Evolutionary conservation across 2,797 vertebrate genomes (phyloP).

Genomic region (Prionace glauca): DNA sequence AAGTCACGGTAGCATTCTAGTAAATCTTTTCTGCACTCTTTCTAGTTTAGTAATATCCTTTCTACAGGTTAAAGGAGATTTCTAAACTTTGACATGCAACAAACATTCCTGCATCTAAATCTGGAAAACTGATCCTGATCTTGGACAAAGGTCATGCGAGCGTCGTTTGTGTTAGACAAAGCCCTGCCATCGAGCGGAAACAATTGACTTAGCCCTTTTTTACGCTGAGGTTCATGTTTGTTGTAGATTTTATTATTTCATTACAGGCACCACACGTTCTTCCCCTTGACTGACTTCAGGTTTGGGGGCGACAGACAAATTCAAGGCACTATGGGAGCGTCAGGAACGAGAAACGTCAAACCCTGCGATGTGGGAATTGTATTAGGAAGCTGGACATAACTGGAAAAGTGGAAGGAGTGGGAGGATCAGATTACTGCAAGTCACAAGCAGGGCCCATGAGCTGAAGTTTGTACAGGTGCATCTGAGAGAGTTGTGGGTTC

Average conservation of each 20-base stretch:
- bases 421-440: not conserved
- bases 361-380: not conserved
- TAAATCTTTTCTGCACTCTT: too few relatives aligned
- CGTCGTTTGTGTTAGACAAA: not conserved
- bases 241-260: not conserved
- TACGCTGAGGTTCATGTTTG: not conserved
- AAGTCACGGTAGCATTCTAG: too few relatives aligned
- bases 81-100: not conserved
- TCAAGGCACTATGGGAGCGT: not conserved
- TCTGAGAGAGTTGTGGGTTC: not conserved
- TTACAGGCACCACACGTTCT: not conserved
- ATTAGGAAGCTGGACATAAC: not conserved
- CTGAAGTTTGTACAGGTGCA: constrained; percentile 28
- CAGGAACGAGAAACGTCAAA: not conserved
- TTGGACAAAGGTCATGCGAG: not conserved
- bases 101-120: not conserved
- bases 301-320: too few relatives aligned
- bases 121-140: not conserved
- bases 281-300: not conserved
- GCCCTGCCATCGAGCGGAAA: not conserved
- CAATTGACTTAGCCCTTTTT: too few relatives aligned
- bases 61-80: not conserved
- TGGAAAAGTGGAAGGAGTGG: not conserved
- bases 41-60: too few relatives aligned
- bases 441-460: not conserved